phyloP scores from a whole-genome alignment of 2,888 invertebrate genomes.

The Melieria crassipennis region DNA sequence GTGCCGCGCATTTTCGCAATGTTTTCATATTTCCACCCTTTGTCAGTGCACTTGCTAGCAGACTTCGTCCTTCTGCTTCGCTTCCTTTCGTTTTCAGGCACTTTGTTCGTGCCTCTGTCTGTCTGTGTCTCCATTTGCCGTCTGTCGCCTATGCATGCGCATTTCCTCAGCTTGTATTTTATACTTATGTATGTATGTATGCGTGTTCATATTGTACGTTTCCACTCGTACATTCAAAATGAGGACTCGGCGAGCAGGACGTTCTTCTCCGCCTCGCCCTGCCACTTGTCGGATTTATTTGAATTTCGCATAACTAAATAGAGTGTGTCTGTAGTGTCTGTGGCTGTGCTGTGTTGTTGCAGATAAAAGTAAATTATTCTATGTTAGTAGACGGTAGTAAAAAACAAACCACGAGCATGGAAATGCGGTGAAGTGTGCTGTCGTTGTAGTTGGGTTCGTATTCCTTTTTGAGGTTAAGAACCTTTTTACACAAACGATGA shows the following conservation, averaged over 20 bases:
- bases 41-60: too few relatives aligned
- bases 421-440: neutral
- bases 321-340: constrained; percentile 7
- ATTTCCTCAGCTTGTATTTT: constrained; percentile 12
- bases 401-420: too few relatives aligned
- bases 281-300: neutral
- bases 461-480: constrained; percentile 20
- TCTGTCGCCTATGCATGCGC: neutral
- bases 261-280: neutral
- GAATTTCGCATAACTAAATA: constrained; percentile 13
- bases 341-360: neutral
- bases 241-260: too few relatives aligned
- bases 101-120: neutral
- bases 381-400: neutral
- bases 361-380: constrained; percentile 12
- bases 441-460: too few relatives aligned
- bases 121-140: neutral
- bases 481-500: neutral
- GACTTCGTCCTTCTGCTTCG: neutral
- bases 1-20: constrained; percentile 5
- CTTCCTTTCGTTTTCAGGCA: neutral
- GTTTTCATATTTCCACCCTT: neutral
- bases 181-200: too few relatives aligned
- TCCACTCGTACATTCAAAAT: constrained; percentile 4
- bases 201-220: constrained; percentile 15